Evolutionary conservation across 2,113 vertebrate species (phyloP).

Genomic region (Anguilla rostrata): DNA sequence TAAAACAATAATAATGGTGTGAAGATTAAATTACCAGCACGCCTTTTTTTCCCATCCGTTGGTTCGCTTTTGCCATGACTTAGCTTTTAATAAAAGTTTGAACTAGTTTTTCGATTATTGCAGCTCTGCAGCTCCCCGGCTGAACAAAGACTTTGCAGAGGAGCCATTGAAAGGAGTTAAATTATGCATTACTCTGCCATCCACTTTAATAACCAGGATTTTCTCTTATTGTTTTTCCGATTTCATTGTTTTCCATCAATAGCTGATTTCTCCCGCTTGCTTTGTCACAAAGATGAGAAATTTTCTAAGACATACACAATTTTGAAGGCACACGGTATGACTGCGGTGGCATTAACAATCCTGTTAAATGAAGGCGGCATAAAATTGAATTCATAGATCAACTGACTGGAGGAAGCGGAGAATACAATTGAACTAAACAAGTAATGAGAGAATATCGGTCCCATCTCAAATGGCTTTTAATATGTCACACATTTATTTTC

Average conservation of each 20-base stretch:
- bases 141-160: conserved; percentile 73
- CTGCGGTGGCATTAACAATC: conserved; percentile 53
- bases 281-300: conserved; percentile 43
- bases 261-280: conserved; percentile 54
- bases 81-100: conserved; percentile 65
- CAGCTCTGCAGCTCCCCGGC: conserved; percentile 59
- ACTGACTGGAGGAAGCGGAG: conserved; percentile 57
- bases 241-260: conserved; percentile 69
- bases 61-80: conserved; percentile 55
- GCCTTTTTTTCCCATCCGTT: conserved; percentile 60
- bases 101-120: conserved; percentile 79
- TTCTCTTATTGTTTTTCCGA: conserved; percentile 70
- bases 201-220: conserved; percentile 76
- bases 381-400: conserved; percentile 63
- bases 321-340: conserved; percentile 46
- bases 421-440: conserved; percentile 69
- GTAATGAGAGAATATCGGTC: conserved; percentile 53
- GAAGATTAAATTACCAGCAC: conserved; percentile 69
- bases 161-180: conserved; percentile 67
- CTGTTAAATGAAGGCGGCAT: conserved; percentile 53
- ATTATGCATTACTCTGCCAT: conserved; percentile 73
- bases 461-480: conserved; percentile 56
- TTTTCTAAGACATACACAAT: conserved; percentile 59
- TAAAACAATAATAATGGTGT: conserved; percentile 74
- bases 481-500: conserved; percentile 57